Base-by-base conservation (phyloP, 1,140 invertebrate species). In the Spodoptera frugiperda region DNA sequence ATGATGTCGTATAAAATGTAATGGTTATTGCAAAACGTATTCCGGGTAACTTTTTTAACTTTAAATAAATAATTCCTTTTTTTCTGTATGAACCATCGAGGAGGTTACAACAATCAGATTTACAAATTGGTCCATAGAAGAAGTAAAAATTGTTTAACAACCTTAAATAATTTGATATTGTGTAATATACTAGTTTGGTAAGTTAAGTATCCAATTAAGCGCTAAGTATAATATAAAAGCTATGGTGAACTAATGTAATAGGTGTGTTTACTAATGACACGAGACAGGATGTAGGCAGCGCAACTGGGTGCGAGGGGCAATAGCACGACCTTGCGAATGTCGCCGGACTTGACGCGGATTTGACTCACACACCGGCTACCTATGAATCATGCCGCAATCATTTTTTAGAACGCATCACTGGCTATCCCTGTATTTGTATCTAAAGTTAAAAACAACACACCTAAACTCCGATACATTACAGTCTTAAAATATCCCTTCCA, bases 291-390 rank as follows among this genome's bases (percentile, higher is more conserved):
- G 77, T 76, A 78, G 76, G 74, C 53, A 68, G 65, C 53, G 17
- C 67, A 67, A 19, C 44, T 68, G 46, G 70, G 68, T 14, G 72
- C 63, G 21, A 57, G 75, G 76, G 80, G 79, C 78, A 80, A 80
- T 77, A 65, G 76, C 78, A 75, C 83, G 83, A 82, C 84, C 84
- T 86, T 84, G 83, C 71, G 55, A 84, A 81, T 80, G 75, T 81
- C 73, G 76, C 81, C 82, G 77, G 80, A 81, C 77, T 68, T 79
- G 73, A 78, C 46, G 78, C 78, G 73, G 81, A 83, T 77, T 78
- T 83, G 82, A 83, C 74, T 83, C 82, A 68, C 75, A 30, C 61
- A 11, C 10, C 53, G 48, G 49, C 54, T 44, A 39, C 19, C 55
- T 44, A 51, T 79, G 78, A 76, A 25, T 79, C 78, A 79, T 76